Conservation (phyloP, 2,113 vertebrate species). For the Andinoacara biseriatus region DNA sequence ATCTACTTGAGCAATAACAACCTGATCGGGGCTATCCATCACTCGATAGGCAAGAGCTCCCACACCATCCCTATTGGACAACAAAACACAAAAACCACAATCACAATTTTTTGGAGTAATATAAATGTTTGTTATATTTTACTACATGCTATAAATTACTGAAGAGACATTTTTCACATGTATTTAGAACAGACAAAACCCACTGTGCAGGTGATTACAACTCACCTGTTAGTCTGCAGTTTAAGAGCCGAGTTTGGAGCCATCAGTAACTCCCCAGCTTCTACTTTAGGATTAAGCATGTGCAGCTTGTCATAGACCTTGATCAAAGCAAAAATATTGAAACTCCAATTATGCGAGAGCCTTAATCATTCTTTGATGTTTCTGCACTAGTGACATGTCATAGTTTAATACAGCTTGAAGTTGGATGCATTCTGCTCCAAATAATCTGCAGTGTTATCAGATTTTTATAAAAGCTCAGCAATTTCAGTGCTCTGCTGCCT, state of each 20-base stretch:
- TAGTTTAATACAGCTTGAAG: conserved; percentile 59
- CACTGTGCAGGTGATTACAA: background rate
- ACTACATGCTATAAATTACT: background rate
- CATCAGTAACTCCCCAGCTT: conserved; percentile 85
- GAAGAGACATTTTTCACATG: background rate
- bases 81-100: background rate
- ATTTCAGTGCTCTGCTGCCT: conserved; percentile 17
- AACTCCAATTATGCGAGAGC: conserved; percentile 46
- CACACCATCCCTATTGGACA: conserved; percentile 81
- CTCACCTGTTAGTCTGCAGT: conserved; percentile 82
- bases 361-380: conserved; percentile 61
- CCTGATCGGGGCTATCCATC: conserved; percentile 82
- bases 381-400: conserved; percentile 34
- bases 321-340: conserved; percentile 58
- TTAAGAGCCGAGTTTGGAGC: conserved; percentile 80
- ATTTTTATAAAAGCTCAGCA: conserved; percentile 38
- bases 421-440: conserved; percentile 39
- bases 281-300: conserved; percentile 84
- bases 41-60: conserved; percentile 86
- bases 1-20: conserved; percentile 84
- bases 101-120: background rate
- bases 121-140: background rate
- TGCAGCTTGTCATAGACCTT: conserved; percentile 92
- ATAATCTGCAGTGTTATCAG: conserved; percentile 63
- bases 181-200: background rate